Base-by-base conservation (phyloP, 2,888 invertebrate species). In the Cheilosia vernalis region DNA sequence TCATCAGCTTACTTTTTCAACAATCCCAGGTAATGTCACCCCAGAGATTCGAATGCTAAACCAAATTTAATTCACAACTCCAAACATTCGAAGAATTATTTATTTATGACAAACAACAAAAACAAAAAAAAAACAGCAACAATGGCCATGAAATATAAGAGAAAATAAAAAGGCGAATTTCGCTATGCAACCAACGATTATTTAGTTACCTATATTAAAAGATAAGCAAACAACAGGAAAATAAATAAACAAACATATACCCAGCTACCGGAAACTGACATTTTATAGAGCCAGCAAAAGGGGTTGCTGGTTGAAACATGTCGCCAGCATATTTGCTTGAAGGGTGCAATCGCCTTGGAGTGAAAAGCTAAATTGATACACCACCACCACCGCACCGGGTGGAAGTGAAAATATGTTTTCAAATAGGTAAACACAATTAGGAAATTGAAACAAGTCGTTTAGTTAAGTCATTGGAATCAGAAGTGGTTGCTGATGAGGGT, bases 401-500 rank as follows among this genome's bases (percentile, higher is more conserved):
- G 61, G 10, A 37, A 37, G 21, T 17, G 76, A 47, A 58, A 76
- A 78, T 78, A 69, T 56, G 55, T 69, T 78, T 69, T 47, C 55
- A 44, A 69, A 78, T 69, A 78, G 60, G 79, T 79, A 79, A 79
- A 79, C 79, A 79, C 72, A 79, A 79, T 79, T 79, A 79, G 72
- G 64, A 72, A 79, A 79, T 79, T 79, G 79, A 79, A 79, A 79
- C 72, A 64, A 66, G 79, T 79, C 72, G 72, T 72, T 79, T 72
- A 64, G 78, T 70, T 78, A 63, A 79, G 64, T 72, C 72, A 56
- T 70, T 56, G 58, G 53, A 61, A 42, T 55, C 30, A 42, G 30
- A 44, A 69, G 56, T 73, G 63, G 61, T 44, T 56, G n/a, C 10
- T 44, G 67, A 55, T 17, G 55, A 47, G 47, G 44, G 33, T 47